These are phyloP conservation scores for Sebastes alutus DNA, from an alignment of 2,797 vertebrate genomes.

Conservation along the genomic window DNA sequence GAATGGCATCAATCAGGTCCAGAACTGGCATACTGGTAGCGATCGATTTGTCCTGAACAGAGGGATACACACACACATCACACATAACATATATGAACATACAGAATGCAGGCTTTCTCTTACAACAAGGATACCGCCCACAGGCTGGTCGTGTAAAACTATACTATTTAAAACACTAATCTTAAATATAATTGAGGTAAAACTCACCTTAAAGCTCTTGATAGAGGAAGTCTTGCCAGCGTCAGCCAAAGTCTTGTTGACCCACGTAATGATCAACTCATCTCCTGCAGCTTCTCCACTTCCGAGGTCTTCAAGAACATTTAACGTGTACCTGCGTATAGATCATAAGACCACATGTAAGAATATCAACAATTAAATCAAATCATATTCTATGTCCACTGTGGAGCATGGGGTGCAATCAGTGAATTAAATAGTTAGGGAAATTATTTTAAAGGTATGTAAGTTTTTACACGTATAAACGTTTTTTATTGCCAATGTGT, in stretches of 20 bases:
- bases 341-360: neutral
- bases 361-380: neutral
- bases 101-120: neutral
- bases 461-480: no score
- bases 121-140: neutral
- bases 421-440: neutral
- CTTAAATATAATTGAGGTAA: neutral
- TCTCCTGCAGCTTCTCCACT: slow-evolving; percentile 92
- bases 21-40: slow-evolving; percentile 91
- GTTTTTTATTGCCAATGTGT: no score
- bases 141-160: neutral
- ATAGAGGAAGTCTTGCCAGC: slow-evolving; percentile 91
- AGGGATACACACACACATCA: slow-evolving; percentile 4
- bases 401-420: neutral
- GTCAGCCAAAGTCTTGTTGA: slow-evolving; percentile 88
- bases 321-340: slow-evolving; percentile 89
- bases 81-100: neutral
- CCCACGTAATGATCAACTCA: slow-evolving; percentile 93
- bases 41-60: slow-evolving; percentile 89
- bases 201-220: slow-evolving; percentile 89
- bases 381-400: neutral
- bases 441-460: no score
- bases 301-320: slow-evolving; percentile 91
- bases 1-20: slow-evolving; percentile 96
- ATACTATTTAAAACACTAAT: neutral